Conservation (phyloP, 2,113 vertebrate species). For the Orthochromis malagaraziensis region DNA sequence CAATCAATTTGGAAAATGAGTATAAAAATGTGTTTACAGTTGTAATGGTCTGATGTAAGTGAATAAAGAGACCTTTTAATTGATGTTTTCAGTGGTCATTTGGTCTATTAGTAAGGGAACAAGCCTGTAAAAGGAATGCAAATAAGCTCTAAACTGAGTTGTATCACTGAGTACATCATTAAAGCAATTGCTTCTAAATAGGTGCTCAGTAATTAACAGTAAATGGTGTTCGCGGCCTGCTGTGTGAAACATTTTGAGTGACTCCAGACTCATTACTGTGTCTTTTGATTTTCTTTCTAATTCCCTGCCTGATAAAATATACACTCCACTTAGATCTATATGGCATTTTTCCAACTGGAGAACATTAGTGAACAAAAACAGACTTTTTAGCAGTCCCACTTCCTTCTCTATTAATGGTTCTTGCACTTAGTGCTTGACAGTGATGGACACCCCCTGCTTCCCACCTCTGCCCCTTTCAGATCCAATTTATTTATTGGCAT, state of each 20-base stretch:
- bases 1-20: not conserved
- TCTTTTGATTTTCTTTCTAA: constrained; percentile 17
- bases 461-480: constrained; percentile 1
- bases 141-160: not conserved
- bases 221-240: not conserved
- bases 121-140: not conserved
- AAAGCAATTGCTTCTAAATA: not conserved
- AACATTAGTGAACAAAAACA: constrained; percentile 33
- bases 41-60: not conserved
- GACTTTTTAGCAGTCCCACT: constrained; percentile 30
- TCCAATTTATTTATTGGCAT: not conserved
- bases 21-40: not conserved
- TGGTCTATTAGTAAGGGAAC: not conserved
- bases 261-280: constrained; percentile 18
- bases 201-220: constrained; percentile 11
- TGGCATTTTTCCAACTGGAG: constrained; percentile 23
- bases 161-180: not conserved
- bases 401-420: constrained; percentile 40
- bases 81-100: not conserved
- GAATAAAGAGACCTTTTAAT: not conserved
- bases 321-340: constrained; percentile 20
- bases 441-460: constrained; percentile 35
- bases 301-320: constrained; percentile 16
- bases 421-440: constrained; percentile 39
- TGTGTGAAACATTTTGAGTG: not conserved